Conservation (phyloP, 2,797 vertebrate species). For the Syngnathus rostellatus region DNA sequence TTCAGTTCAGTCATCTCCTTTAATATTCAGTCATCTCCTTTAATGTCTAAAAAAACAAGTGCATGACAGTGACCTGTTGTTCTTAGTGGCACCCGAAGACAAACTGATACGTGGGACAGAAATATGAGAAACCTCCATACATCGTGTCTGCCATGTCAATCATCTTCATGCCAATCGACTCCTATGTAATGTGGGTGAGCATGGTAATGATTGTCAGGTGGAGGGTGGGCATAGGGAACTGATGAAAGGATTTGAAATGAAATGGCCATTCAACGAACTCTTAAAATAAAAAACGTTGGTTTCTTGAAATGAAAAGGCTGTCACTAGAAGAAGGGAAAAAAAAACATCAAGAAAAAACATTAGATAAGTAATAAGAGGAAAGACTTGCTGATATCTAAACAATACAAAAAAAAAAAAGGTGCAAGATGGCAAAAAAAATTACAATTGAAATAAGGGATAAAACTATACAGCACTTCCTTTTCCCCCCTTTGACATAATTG, state of each 20-base stretch:
- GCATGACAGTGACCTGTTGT: constrained; percentile 1
- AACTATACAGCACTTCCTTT: constrained; percentile 20
- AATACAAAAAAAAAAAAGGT: constrained; percentile 12
- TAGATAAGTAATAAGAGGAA: constrained; percentile 16
- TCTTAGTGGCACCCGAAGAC: no score
- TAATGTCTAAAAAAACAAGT: constrained; percentile 18
- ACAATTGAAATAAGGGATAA: constrained; percentile 22
- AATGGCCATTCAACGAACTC: not conserved
- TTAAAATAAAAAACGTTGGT: not conserved
- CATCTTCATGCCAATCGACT: not conserved
- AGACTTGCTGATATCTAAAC: constrained; percentile 12
- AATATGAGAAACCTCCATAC: not conserved
- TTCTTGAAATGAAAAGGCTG: constrained; percentile 3
- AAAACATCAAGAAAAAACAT: constrained; percentile 10
- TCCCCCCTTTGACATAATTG: constrained; percentile 25
- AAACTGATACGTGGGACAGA: constrained; percentile 2
- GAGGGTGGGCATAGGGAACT: not conserved
- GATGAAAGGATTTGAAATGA: not conserved
- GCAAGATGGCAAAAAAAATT: constrained; percentile 24
- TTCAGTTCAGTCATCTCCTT: constrained; percentile 30
- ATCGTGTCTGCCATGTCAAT: not conserved
- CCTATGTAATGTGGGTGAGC: not conserved
- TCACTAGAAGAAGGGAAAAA: constrained; percentile 5
- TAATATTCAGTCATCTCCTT: constrained; percentile 27
- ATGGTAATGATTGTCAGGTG: not conserved